Percentiles rank a stretch among this genome's conserved stretches.
phyloP scores from a whole-genome alignment of 2,113 vertebrate genomes.

The Leptocoma aspasia region DNA sequence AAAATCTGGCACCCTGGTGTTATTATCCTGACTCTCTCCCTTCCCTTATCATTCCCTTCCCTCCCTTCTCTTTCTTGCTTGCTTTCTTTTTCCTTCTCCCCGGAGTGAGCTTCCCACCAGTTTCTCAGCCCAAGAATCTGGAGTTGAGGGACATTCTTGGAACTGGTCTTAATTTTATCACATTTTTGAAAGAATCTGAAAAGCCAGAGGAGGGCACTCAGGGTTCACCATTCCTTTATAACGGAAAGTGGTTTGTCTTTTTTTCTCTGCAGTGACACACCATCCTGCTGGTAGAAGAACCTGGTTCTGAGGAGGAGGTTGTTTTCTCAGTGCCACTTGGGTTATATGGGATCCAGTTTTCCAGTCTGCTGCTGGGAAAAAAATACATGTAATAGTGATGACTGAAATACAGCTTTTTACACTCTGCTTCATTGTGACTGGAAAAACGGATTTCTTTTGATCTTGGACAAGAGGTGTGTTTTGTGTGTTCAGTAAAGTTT shows the following conservation, averaged over 20 bases:
- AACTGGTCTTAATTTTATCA: not conserved
- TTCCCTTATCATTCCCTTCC: not conserved
- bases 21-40: not conserved
- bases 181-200: not conserved
- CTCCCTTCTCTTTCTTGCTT: not conserved
- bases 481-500: not conserved
- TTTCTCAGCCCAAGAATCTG: not conserved
- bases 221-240: not conserved
- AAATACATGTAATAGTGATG: not conserved
- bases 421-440: not conserved
- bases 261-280: not conserved
- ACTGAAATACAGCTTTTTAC: not conserved
- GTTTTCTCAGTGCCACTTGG: not conserved
- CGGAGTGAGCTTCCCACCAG: not conserved
- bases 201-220: not conserved
- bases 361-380: not conserved
- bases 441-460: not conserved
- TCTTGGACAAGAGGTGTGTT: not conserved
- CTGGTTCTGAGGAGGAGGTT: not conserved
- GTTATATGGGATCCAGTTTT: not conserved
- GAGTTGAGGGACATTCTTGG: not conserved
- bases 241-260: not conserved
- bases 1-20: not conserved
- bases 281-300: not conserved
- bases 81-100: not conserved